phyloP scores from a whole-genome alignment of 2,113 vertebrate genomes.

The Pituophis catenifer region DNA sequence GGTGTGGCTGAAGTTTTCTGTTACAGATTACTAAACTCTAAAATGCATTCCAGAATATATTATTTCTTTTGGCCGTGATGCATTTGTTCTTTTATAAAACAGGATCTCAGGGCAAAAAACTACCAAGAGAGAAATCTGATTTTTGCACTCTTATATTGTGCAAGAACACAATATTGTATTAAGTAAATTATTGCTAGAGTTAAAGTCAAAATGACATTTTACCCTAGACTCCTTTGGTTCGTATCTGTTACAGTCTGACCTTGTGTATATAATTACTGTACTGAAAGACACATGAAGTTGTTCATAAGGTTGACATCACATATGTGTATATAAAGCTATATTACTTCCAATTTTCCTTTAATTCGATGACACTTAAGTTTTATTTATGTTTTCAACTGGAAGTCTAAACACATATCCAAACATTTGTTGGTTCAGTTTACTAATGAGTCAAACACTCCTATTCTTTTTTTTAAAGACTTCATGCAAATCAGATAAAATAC shows the following conservation, averaged over 20 bases:
- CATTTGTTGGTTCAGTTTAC: not conserved
- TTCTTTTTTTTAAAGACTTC: not conserved
- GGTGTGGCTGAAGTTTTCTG: not conserved
- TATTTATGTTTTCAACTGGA: not conserved
- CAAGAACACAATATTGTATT: not conserved
- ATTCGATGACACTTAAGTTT: not conserved
- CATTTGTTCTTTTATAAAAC: not conserved
- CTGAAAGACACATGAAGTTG: not conserved
- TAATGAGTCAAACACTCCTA: not conserved
- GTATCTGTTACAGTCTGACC: not conserved
- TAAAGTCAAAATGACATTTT: not conserved
- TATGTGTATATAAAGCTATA: not conserved
- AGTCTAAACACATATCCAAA: not conserved
- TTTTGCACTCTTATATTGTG: not conserved
- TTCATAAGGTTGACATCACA: not conserved
- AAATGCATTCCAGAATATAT: not conserved
- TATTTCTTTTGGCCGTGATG: not conserved
- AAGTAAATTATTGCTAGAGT: constrained; percentile 8
- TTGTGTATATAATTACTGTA: not conserved
- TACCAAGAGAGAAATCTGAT: not conserved
- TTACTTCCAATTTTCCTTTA: not conserved
- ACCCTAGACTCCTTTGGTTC: not conserved
- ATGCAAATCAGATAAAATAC: not conserved
- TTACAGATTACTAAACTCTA: not conserved
- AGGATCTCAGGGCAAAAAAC: not conserved